Evolutionary conservation across 2,113 vertebrate genomes (phyloP).

Genomic region (Otus sunia): DNA sequence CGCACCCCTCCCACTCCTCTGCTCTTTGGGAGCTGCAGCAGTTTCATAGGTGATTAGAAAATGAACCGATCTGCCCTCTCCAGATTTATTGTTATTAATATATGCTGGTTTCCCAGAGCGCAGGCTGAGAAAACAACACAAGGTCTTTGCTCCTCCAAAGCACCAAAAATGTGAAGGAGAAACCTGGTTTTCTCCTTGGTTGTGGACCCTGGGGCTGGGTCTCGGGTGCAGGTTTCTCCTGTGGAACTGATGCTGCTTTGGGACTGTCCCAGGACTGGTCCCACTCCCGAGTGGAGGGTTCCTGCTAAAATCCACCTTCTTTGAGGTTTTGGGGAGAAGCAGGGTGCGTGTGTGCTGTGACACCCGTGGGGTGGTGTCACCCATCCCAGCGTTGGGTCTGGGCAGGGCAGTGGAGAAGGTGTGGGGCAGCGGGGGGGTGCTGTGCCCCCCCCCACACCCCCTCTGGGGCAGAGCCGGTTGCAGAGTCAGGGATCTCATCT

Average conservation of each 20-base stretch:
- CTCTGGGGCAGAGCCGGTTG: accelerated
- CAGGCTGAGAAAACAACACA: background rate
- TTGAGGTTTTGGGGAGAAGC: background rate
- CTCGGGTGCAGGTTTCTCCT: background rate
- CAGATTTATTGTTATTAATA: background rate
- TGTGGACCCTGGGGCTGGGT: background rate
- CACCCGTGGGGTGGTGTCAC: background rate
- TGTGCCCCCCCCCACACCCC: accelerated
- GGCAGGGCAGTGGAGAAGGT: background rate
- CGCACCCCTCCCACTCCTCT: background rate
- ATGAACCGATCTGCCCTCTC: background rate
- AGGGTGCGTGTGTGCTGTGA: background rate
- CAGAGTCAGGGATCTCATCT: background rate
- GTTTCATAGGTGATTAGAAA: background rate
- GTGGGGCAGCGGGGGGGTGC: background rate
- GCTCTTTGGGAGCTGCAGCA: background rate
- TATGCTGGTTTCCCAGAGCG: background rate
- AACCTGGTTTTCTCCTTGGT: accelerated
- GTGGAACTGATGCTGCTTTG: background rate
- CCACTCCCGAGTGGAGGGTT: accelerated
- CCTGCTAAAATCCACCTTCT: background rate
- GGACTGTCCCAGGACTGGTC: background rate
- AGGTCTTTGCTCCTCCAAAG: background rate
- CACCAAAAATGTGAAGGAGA: background rate
- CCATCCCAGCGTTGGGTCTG: background rate